Evolutionary conservation across 2,113 vertebrate genomes (phyloP).

Genomic region (Arenaria interpres): DNA sequence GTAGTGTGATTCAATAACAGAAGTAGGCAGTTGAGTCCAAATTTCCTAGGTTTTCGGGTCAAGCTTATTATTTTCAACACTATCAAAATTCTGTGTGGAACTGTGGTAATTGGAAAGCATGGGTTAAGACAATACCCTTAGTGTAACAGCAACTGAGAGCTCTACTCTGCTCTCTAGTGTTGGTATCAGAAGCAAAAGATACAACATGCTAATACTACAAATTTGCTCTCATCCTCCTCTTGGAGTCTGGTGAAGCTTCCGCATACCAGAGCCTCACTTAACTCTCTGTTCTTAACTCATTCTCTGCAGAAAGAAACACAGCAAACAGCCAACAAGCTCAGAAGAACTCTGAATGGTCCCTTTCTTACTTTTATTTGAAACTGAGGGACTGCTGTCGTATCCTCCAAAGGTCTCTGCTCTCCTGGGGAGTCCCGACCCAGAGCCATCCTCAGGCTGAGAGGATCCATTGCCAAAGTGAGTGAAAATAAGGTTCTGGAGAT

Average conservation of each 20-base stretch:
- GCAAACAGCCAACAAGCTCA: neutral
- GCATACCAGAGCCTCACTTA: neutral
- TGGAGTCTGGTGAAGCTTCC: neutral
- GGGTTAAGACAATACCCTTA: neutral
- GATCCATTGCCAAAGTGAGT: constrained; percentile 63
- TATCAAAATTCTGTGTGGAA: neutral
- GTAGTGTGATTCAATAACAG: neutral
- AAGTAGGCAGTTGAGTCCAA: neutral
- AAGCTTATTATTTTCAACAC: neutral
- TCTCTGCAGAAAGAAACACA: neutral
- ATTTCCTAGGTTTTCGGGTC: neutral
- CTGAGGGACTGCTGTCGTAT: constrained; percentile 76
- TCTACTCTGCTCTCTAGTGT: constrained; percentile 46
- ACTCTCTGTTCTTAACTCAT: neutral
- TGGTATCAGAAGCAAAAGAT: neutral
- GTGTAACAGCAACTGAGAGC: neutral
- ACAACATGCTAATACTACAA: neutral
- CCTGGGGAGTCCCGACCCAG: constrained; percentile 58
- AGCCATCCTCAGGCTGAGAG: constrained; percentile 69
- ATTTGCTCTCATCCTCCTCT: neutral
- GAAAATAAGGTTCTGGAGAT: constrained; percentile 86
- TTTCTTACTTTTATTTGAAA: constrained; percentile 81
- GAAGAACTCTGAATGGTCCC: neutral
- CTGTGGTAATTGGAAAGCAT: neutral
- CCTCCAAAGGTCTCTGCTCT: constrained; percentile 89